phyloP scores from a whole-genome alignment of 2,888 invertebrate genomes.

The Synergus laeviventris region DNA sequence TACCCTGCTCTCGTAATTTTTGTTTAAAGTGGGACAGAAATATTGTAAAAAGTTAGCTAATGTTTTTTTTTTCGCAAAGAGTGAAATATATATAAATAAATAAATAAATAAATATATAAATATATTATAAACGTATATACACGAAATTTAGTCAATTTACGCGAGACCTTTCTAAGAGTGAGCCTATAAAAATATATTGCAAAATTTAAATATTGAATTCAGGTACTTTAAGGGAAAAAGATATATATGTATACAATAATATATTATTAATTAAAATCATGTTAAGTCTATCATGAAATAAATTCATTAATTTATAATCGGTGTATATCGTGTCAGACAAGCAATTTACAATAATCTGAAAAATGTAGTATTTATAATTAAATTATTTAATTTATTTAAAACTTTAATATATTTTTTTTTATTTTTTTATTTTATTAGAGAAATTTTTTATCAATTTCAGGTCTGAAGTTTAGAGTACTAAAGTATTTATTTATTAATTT shows the following conservation, averaged over 20 bases:
- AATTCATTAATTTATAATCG: not conserved
- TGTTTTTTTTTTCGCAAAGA: constrained; percentile 5
- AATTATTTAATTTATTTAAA: no score
- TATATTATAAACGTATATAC: constrained; percentile 11
- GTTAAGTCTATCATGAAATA: not conserved
- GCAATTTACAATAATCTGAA: not conserved
- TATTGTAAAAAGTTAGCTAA: constrained; percentile 27
- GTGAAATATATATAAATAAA: constrained; percentile 39
- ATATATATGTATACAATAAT: constrained; percentile 49
- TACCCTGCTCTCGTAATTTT: not conserved
- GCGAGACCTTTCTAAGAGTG: constrained; percentile 69
- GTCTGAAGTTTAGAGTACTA: no score
- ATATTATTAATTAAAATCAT: constrained; percentile 42
- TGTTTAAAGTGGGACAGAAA: not conserved
- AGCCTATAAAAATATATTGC: constrained; percentile 24
- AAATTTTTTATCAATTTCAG: no score
- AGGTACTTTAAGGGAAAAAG: constrained; percentile 47
- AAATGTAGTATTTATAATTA: not conserved
- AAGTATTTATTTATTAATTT: no score
- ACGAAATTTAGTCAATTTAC: constrained; percentile 73
- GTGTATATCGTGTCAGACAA: not conserved
- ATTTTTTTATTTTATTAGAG: no score
- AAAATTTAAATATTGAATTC: constrained; percentile 44
- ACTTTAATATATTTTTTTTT: no score
- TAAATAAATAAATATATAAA: constrained; percentile 42